Base-by-base conservation (phyloP, 2,113 vertebrate genomes). In the Chitala chitala region DNA sequence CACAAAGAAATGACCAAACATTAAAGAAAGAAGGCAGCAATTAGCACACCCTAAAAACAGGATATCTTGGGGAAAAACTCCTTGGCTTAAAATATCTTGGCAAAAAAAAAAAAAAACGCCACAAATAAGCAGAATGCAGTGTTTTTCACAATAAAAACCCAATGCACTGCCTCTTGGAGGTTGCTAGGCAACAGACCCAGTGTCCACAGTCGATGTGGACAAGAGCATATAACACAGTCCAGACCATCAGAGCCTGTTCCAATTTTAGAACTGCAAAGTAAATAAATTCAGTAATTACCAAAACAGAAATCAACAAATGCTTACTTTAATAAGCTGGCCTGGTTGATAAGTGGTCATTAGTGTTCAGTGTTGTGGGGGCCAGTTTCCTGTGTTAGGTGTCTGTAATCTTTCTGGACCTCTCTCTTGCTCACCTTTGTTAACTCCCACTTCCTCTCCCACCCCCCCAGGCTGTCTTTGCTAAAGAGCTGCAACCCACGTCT, bases 181-280 rank as follows among this genome's bases (percentile, higher is more conserved):
- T 63, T 63, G 59, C 59, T 63, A 63, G 17, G 59, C 59, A 38
- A 63, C 59, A n/a, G 59, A 29, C 20, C 17, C n/a, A 63, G 38
- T 63, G 59, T 38, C 59, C 59, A 63, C 8, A 63, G n/a, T 63
- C n/a, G 33, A 26, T 33, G 9, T 29, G 36, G 38, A 63, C 59
- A 63, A 63, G 29, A 17, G 59, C 31, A 38, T 12, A 46, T 46
- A 46, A 46, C 5, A 12, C 44, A 6, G 2, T 33, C 29, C 59
- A 63, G 59, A 17, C 17, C 59, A n/a, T 22, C 5, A 10, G 0
- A 7, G 17, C 33, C 33, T 33, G n/a, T 29, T 4, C 38, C 17
- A 4, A 63, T 63, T n/a, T 10, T 63, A 63, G 15, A 33, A n/a
- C 59, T 17, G 33, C n/a, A 36, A n/a, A 63, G 38, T 40, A 46